Base-by-base conservation (phyloP, 2,113 vertebrate genomes). In the Trachemys scripta region DNA sequence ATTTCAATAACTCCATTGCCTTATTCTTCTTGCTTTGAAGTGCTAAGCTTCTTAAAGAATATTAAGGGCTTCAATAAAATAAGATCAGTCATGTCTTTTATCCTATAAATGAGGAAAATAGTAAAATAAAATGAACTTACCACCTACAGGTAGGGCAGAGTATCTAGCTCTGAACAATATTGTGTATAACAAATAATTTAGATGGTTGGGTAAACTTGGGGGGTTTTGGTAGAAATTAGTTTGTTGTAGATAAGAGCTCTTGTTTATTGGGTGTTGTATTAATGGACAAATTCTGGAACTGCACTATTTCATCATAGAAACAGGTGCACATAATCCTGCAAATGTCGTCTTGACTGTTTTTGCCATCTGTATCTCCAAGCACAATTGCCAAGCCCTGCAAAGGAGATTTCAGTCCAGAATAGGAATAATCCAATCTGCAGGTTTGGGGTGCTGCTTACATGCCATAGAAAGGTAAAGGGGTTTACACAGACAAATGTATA, bases 21-120 rank as follows among this genome's bases (percentile, higher is more conserved):
- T 92, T 87, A n/a, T 94, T 49, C n/a, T 6, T 90, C 25, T 50
- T 87, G 31, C 42, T 94, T 93, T 89, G 89, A 93, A 89, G 87
- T 91, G 54, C 8, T 81, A 82, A 87, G 80, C 17, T 86, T 80
- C 27, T n/a, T 59, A 56, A 25, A 13, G 11, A 82, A 88, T 45
- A 38, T 89, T 78, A 84, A 57, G 13, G 88, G 17, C 17, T 45
- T 13, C 13, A 62, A 3, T 81, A 88, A 85, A 57, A 54, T 29
- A 87, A 25, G 12, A 76, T 10, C 51, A 53, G 35, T 1, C 20
- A 85, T 54, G 78, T 94, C 92, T 88, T 88, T 86, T 3, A 78
- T 84, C 10, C 22, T 2, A 16, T 62, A 0, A 31, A 59, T 54
- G 6, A 17, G 31, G 57, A 51, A 84, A 90, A 14, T 1, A 3